Evolutionary conservation across 2,113 vertebrate species (phyloP).

Genomic region (Isichthys henryi): DNA sequence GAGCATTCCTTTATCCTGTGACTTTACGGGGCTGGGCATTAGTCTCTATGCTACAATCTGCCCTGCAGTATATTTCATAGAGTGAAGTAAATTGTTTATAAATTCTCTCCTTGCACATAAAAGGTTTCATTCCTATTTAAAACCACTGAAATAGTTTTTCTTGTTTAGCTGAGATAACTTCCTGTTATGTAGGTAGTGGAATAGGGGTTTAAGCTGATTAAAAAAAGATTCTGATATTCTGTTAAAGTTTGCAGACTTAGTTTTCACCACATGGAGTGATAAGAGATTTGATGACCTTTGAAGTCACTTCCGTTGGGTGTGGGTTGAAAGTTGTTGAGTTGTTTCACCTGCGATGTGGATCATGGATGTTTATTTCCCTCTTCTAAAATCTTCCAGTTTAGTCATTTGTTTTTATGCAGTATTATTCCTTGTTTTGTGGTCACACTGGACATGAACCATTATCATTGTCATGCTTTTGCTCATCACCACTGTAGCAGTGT

Average conservation of each 20-base stretch:
- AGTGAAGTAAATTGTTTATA: neutral
- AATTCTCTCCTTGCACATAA: neutral
- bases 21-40: neutral
- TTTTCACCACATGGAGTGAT: constrained; percentile 11
- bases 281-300: constrained; percentile 4
- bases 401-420: neutral
- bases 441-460: neutral
- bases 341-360: neutral
- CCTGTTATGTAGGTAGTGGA: neutral
- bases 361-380: neutral
- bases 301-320: neutral
- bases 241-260: constrained; percentile 18
- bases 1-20: neutral
- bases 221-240: neutral
- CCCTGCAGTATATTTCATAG: neutral
- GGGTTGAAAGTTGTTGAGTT: neutral
- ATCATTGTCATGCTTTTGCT: neutral
- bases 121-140: neutral
- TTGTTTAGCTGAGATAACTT: neutral
- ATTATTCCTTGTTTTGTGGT: neutral
- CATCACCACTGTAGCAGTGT: neutral
- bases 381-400: neutral
- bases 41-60: neutral
- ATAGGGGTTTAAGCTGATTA: constrained; percentile 1
- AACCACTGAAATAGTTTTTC: neutral